phyloP scores from a whole-genome alignment of 2,888 invertebrate genomes.

The Amblyjoppa fuscipennis region DNA sequence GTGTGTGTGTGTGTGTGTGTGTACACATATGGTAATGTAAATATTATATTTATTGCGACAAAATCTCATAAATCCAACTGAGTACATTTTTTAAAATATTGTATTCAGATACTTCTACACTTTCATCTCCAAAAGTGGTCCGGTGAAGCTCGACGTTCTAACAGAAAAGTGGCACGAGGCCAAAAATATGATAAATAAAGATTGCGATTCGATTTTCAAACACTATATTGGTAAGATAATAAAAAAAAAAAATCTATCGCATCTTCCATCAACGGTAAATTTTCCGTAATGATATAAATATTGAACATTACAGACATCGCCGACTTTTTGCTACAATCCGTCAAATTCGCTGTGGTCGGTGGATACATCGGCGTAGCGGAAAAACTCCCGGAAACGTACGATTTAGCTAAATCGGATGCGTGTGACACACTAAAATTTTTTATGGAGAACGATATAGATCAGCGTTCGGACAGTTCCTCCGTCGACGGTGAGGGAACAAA shows the following conservation, averaged over 20 bases:
- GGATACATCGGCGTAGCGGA: constrained; percentile 68
- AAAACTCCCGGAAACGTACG: constrained; percentile 67
- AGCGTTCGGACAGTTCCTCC: constrained; percentile 39
- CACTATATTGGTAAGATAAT: constrained; percentile 53
- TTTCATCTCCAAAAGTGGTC: constrained; percentile 70
- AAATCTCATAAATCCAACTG: no score
- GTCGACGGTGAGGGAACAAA: constrained; percentile 46
- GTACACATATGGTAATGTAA: no score
- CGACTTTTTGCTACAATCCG: constrained; percentile 72
- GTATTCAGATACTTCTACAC: constrained; percentile 69
- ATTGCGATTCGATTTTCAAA: constrained; percentile 58
- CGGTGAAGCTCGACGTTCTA: constrained; percentile 64
- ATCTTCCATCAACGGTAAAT: background rate
- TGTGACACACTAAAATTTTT: constrained; percentile 46
- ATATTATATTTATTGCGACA: no score
- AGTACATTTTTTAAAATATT: background rate
- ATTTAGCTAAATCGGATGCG: constrained; percentile 41
- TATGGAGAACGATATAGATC: constrained; percentile 51
- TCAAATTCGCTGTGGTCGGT: constrained; percentile 69
- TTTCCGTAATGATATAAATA: background rate
- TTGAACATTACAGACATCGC: constrained; percentile 68
- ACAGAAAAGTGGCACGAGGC: constrained; percentile 67
- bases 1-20: no score
- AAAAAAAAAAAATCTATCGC: background rate
- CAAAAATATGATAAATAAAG: constrained; percentile 42